Evolutionary conservation across 1,140 invertebrate genomes (phyloP).

Genomic region (Solenopsis invicta): DNA sequence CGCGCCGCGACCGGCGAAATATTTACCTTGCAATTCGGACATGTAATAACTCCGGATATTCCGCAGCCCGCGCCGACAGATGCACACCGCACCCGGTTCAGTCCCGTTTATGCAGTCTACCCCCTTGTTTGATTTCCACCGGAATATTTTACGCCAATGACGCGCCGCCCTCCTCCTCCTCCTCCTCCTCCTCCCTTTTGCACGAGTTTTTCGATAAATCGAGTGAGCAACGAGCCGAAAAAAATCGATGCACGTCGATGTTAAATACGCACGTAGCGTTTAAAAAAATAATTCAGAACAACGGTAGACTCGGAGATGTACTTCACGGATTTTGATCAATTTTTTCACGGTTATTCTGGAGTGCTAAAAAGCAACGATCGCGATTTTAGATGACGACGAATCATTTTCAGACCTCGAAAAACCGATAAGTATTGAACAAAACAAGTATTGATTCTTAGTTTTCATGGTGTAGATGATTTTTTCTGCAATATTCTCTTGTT

Average conservation of each 20-base stretch:
- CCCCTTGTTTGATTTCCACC: constrained; percentile 53
- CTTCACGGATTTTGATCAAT: too few relatives aligned
- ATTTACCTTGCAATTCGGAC: constrained; percentile 63
- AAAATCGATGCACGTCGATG: constrained; percentile 2
- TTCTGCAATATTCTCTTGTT: not conserved
- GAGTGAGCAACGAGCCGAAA: constrained; percentile 22
- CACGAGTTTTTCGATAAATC: constrained; percentile 54
- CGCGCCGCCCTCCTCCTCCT: not conserved
- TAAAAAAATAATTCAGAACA: not conserved
- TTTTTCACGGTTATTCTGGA: too few relatives aligned
- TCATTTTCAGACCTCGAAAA: too few relatives aligned
- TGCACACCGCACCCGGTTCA: constrained; percentile 24
- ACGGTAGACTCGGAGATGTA: too few relatives aligned
- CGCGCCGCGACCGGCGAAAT: constrained; percentile 31
- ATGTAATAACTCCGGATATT: constrained; percentile 65
- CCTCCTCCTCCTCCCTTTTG: not conserved
- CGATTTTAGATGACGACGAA: too few relatives aligned
- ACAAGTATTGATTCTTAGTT: not conserved
- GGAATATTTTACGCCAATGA: constrained; percentile 59
- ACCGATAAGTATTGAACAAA: too few relatives aligned
- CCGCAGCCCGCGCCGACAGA: constrained; percentile 33
- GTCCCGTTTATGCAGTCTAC: constrained; percentile 47
- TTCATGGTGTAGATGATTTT: not conserved
- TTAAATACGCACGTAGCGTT: not conserved
- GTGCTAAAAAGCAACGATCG: too few relatives aligned